Percentiles rank a stretch among this genome's conserved stretches.
Conservation (phyloP, 2,797 vertebrate genomes). For the Sebastes matsubarae region DNA sequence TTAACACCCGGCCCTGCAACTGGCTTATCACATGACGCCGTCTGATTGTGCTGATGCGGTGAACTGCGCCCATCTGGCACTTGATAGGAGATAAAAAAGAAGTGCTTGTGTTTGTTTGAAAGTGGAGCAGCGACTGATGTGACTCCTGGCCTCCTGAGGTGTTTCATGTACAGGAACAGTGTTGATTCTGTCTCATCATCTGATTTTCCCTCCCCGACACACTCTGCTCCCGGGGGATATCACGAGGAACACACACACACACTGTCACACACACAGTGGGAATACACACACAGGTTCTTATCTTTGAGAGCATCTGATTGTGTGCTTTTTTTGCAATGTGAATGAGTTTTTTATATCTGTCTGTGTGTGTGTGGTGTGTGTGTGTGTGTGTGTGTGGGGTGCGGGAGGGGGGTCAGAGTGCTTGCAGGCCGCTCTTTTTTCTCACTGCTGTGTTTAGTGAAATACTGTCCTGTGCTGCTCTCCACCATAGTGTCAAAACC, state of each 20-base stretch:
- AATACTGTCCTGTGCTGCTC: conserved; percentile 45
- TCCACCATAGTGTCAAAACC: conserved; percentile 56
- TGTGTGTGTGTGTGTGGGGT: not conserved
- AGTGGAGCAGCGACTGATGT: conserved; percentile 35
- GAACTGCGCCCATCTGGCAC: conserved; percentile 27
- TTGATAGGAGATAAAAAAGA: conserved; percentile 30
- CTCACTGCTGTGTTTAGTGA: conserved; percentile 63
- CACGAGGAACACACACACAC: conserved; percentile 63
- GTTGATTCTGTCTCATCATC: conserved; percentile 74
- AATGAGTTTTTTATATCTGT: not conserved
- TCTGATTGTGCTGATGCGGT: conserved; percentile 43
- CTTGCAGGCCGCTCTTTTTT: conserved; percentile 39
- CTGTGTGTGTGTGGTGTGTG: not conserved
- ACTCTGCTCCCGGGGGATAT: conserved; percentile 58
- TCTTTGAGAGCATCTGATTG: conserved; percentile 24
- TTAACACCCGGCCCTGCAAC: not conserved
- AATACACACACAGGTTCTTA: conserved; percentile 18
- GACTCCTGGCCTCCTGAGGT: conserved; percentile 62
- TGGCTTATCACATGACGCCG: conserved; percentile 33
- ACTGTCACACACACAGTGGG: not conserved
- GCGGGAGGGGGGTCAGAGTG: conserved; percentile 24
- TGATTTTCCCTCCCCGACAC: conserved; percentile 59
- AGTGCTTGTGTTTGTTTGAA: conserved; percentile 40
- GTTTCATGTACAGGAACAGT: conserved; percentile 58
- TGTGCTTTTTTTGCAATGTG: conserved; percentile 1